Conservation (phyloP, 2,888 invertebrate genomes). For the Choreutis nemorana region DNA sequence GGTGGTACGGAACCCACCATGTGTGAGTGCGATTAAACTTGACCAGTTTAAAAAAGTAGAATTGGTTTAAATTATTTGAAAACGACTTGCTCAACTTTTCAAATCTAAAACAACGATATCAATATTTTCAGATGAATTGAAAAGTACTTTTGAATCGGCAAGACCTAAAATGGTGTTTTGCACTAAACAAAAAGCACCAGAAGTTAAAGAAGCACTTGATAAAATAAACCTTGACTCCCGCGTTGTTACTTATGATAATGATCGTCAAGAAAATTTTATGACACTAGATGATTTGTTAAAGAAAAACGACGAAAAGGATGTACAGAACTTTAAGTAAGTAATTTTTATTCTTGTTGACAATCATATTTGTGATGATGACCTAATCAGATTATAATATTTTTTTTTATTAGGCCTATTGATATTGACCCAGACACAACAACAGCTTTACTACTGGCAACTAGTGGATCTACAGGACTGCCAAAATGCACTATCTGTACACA, state of each 20-base stretch:
- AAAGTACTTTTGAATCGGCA: slow-evolving; percentile 17
- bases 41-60: too few species aligned
- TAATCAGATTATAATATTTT: too few species aligned
- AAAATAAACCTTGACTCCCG: slow-evolving; percentile 18
- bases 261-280: slow-evolving; percentile 22
- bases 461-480: slow-evolving; percentile 42
- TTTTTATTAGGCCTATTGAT: slow-evolving; percentile 28
- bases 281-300: slow-evolving; percentile 22
- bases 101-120: too few species aligned
- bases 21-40: too few species aligned
- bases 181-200: slow-evolving; percentile 24
- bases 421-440: slow-evolving; percentile 34
- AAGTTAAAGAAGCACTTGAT: slow-evolving; percentile 24
- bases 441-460: slow-evolving; percentile 33
- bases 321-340: slow-evolving; percentile 23
- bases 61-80: too few species aligned
- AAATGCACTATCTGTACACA: too few species aligned
- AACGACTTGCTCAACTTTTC: too few species aligned
- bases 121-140: slow-evolving; percentile 28
- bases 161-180: slow-evolving; percentile 31
- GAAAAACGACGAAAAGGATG: slow-evolving; percentile 14
- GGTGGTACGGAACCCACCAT: too few species aligned
- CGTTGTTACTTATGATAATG: slow-evolving; percentile 28
- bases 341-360: too few species aligned
- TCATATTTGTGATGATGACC: too few species aligned